Evolutionary conservation across 2,797 vertebrate genomes (phyloP).

Genomic region (Bradypodion pumilum): DNA sequence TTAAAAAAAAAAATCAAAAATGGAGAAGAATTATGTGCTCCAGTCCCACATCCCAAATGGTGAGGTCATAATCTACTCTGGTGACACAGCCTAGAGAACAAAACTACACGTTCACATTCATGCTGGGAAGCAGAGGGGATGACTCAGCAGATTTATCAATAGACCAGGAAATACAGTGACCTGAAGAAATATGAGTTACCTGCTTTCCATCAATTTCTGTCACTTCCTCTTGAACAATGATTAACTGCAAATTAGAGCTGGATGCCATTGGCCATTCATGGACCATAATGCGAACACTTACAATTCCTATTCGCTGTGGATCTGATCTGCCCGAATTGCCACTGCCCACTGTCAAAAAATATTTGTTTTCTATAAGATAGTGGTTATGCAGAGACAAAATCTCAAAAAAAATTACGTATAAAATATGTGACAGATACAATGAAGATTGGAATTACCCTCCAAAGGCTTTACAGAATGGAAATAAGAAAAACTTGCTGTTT

Average conservation of each 20-base stretch:
- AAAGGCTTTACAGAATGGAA: background rate
- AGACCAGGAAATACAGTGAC: background rate
- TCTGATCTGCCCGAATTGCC: slow-evolving; percentile 74
- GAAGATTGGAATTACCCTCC: background rate
- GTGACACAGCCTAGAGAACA: background rate
- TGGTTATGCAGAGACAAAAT: slow-evolving; percentile 10
- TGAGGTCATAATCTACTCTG: background rate
- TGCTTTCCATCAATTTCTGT: slow-evolving; percentile 88
- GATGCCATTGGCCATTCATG: slow-evolving; percentile 85
- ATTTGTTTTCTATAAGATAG: background rate
- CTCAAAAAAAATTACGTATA: slow-evolving; percentile 14
- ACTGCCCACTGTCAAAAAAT: slow-evolving; percentile 78
- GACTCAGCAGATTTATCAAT: background rate
- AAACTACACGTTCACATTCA: background rate
- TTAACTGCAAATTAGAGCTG: slow-evolving; percentile 81
- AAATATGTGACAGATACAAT: background rate
- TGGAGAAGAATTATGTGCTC: no score
- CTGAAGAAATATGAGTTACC: slow-evolving; percentile 71
- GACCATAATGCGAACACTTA: slow-evolving; percentile 89
- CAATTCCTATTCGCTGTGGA: slow-evolving; percentile 77
- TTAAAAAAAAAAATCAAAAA: no score
- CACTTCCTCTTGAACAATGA: slow-evolving; percentile 89
- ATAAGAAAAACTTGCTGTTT: background rate
- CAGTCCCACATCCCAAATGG: no score
- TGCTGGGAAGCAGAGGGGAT: background rate